A percentile compares a stretch with the other conserved stretches of the same genome.
Conservation (phyloP, 2,797 vertebrate species). For the Orientallactaga sibirica region DNA sequence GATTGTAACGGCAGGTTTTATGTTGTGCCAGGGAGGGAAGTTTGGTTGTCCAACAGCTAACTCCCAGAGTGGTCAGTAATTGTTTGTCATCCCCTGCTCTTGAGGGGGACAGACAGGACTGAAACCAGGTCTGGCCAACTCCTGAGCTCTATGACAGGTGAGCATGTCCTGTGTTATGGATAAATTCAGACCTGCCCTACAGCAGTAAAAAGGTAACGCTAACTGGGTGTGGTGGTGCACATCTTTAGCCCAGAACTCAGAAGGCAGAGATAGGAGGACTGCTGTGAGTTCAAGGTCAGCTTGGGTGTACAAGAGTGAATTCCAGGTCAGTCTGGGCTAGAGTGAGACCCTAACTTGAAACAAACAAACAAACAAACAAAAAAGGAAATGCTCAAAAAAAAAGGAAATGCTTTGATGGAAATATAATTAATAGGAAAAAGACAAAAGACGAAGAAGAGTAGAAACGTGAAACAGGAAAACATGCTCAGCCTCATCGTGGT, state of each 20-base stretch:
- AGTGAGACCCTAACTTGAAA: no score
- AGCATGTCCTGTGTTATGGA: not conserved
- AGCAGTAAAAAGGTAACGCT: not conserved
- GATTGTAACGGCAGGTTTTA: not conserved
- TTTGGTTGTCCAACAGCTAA: not conserved
- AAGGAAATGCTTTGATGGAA: not conserved
- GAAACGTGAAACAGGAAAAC: not conserved
- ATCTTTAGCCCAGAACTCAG: no score
- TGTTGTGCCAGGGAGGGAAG: not conserved
- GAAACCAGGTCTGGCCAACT: not conserved
- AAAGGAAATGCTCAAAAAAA: not conserved
- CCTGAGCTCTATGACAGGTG: not conserved
- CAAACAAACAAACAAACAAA: not conserved
- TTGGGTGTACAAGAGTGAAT: no score
- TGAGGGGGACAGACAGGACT: not conserved
- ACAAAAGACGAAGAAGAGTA: not conserved
- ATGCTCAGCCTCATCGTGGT: not conserved
- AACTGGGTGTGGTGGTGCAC: no score
- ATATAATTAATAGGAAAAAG: conserved; percentile 13
- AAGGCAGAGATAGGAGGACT: no score
- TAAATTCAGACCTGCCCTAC: not conserved
- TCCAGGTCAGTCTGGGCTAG: no score
- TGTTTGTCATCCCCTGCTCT: not conserved
- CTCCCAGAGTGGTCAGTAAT: not conserved
- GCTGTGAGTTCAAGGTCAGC: no score